Evolutionary conservation across 1,140 invertebrate species (phyloP), one percentile per base, ranked within the genome.

Genomic region (Drosophila kurseongensis): DNA sequence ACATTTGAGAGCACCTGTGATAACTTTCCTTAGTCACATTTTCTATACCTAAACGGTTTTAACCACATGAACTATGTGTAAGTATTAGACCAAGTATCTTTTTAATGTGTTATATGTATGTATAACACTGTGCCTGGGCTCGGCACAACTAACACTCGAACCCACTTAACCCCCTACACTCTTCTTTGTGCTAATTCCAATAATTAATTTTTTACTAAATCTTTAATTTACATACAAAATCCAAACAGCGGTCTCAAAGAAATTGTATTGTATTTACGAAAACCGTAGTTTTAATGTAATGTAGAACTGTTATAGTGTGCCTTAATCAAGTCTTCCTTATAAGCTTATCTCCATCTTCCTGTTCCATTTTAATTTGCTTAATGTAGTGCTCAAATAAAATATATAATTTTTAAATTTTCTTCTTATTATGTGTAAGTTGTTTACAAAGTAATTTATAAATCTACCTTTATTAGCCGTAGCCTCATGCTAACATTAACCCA

Each of bases 261-360:
- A 78, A 78, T 78, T 63, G 74, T 78, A 71, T 78, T 78, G 74
- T 75, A 67, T 56, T 76, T 67, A 59, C n/a, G 14, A 14, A 42
- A 38, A 14, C 16, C 29, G 13, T 69, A 54, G 10, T 36, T 6
- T 47, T 29, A 40, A 13, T 74, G 51, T 75, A 32, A 27, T 35
- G 27, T 65, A 63, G 59, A 52, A 23, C 29, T 71, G 36, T 58
- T 69, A 16, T 35, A 58, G 48, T 67, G 55, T 67, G 73, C 54
- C 61, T 67, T 67, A 75, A 58, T 58, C 35, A 52, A 23, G 51
- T 66, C 52, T 66, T 75, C 41, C 71, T 52, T 45, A 27, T 57
- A 40, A 36, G 65, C 65, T 57, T 56, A 47, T 29, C 48, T 60
- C 36, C 45, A 54, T 65, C 16, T 47, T 67, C n/a, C 18, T 58